Evolutionary conservation across 2,797 vertebrate genomes (phyloP).

Genomic region (Labroides dimidiatus): DNA sequence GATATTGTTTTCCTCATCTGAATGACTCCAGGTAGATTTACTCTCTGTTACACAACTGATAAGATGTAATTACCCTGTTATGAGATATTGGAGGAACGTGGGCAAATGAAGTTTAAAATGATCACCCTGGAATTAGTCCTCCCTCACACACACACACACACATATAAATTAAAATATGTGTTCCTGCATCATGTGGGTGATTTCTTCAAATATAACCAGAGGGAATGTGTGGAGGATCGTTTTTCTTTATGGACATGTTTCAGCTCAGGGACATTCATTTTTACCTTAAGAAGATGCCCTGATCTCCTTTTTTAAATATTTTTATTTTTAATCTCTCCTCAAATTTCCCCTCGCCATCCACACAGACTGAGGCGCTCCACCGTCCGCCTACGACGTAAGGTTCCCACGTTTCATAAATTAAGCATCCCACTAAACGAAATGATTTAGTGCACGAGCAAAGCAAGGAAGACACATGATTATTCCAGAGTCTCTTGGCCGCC

Average conservation of each 20-base stretch:
- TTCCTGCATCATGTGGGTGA: constrained; percentile 30
- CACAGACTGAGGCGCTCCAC: constrained; percentile 29
- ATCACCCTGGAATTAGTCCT: constrained; percentile 26
- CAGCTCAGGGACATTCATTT: constrained; percentile 33
- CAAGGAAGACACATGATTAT: constrained; percentile 47
- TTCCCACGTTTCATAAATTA: constrained; percentile 70
- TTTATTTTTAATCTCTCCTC: constrained; percentile 25
- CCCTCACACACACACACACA: constrained; percentile 1
- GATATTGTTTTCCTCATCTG: constrained; percentile 45
- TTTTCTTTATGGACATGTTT: constrained; percentile 36
- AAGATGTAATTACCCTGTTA: constrained; percentile 53
- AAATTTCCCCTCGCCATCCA: constrained; percentile 47
- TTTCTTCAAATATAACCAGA: constrained; percentile 30
- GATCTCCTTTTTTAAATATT: constrained; percentile 44
- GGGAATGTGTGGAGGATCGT: constrained; percentile 29
- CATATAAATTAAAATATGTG: constrained; percentile 2
- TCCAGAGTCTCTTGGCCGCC: constrained; percentile 46
- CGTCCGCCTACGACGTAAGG: constrained; percentile 45
- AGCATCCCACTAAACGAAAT: constrained; percentile 64
- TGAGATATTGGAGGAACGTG: constrained; percentile 31
- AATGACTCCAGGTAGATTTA: constrained; percentile 49
- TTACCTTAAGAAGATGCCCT: constrained; percentile 22
- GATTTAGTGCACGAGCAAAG: constrained; percentile 53
- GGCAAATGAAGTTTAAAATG: constrained; percentile 47
- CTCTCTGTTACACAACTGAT: constrained; percentile 40